A percentile compares a stretch with the other conserved stretches of the same genome.
Evolutionary conservation across 2,113 vertebrate species (phyloP).

Genomic region (Prochilodus magdalenae): DNA sequence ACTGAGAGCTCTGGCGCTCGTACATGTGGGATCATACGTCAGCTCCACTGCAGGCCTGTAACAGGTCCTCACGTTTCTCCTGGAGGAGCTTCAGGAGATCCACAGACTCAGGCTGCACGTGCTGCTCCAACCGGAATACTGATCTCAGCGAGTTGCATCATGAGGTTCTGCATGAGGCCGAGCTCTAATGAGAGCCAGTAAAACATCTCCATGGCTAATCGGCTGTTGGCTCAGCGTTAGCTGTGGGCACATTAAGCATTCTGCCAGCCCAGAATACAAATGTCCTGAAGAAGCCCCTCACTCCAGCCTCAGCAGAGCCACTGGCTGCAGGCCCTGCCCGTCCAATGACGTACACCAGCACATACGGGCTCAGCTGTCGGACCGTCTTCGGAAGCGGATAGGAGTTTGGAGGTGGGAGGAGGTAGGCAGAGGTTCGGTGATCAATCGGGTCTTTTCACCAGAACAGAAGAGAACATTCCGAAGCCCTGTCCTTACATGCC

Average conservation of each 20-base stretch:
- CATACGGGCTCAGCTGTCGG: too few species aligned
- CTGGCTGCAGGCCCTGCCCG: background rate
- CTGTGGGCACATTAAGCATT: conserved; percentile 6
- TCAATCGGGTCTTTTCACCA: too few species aligned
- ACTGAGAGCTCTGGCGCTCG: too few species aligned
- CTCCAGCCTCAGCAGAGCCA: background rate
- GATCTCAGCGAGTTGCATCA: background rate
- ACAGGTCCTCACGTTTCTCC: too few species aligned
- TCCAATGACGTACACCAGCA: background rate
- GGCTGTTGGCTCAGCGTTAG: conserved; percentile 9
- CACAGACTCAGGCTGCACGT: background rate
- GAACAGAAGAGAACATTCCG: too few species aligned
- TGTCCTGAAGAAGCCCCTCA: background rate
- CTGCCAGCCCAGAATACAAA: conserved; percentile 1
- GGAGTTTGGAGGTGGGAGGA: too few species aligned
- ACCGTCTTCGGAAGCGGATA: too few species aligned
- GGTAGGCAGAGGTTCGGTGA: too few species aligned
- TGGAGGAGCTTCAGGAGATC: conserved; percentile 9
- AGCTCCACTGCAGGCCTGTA: too few species aligned
- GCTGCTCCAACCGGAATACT: background rate
- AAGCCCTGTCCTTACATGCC: too few species aligned
- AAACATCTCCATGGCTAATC: conserved; percentile 1
- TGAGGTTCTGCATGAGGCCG: background rate
- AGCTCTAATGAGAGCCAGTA: background rate
- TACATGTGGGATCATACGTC: too few species aligned